Evolutionary conservation across 1,140 invertebrate genomes (phyloP).

Genomic region (Aporrectodea caliginosa): DNA sequence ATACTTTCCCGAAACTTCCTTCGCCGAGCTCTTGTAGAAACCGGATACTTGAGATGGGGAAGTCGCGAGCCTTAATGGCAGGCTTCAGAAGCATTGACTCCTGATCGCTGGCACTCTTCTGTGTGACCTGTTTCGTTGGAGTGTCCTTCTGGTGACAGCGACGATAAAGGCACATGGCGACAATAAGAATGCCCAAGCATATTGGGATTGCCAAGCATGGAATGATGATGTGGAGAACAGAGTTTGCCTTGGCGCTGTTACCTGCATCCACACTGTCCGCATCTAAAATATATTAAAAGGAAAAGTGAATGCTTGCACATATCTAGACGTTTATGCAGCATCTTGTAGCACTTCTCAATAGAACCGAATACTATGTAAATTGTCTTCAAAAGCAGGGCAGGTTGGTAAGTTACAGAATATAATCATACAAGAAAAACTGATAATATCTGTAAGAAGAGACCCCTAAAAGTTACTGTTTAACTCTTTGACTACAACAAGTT

Average conservation of each 20-base stretch:
- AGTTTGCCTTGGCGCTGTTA: background rate
- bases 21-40: conserved; percentile 93
- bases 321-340: no score
- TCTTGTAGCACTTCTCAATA: no score
- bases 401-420: no score
- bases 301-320: no score
- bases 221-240: conserved; percentile 57
- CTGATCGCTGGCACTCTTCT: background rate
- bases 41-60: conserved; percentile 72
- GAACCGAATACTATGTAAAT: no score
- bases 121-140: conserved; percentile 31
- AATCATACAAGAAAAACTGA: no score
- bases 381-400: no score
- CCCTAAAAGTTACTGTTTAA: no score
- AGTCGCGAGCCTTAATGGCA: conserved; percentile 62
- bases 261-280: background rate
- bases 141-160: conserved; percentile 34
- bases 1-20: conserved; percentile 81
- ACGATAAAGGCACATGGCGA: conserved; percentile 54
- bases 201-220: conserved; percentile 58
- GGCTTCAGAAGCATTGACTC: conserved; percentile 68
- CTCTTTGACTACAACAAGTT: no score
- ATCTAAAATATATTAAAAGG: no score
- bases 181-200: conserved; percentile 58
- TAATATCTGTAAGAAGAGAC: no score